Evolutionary conservation across 2,888 invertebrate genomes (phyloP).

Genomic region (Phortica magna): DNA sequence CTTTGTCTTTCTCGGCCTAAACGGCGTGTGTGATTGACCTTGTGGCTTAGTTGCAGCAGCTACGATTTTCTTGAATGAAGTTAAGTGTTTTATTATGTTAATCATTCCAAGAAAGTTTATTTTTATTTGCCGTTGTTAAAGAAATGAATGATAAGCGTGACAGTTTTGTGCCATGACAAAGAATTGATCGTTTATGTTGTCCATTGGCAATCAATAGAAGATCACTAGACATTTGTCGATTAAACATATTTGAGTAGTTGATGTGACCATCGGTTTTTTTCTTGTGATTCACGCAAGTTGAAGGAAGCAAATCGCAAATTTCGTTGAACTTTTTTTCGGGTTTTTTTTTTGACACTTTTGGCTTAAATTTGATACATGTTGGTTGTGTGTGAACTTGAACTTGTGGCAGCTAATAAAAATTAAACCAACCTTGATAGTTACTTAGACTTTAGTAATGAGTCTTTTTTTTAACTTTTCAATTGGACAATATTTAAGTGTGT

Average conservation of each 20-base stretch:
- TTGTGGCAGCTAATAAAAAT: background rate
- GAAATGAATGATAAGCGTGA: background rate
- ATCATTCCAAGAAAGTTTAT: slow-evolving; percentile 65
- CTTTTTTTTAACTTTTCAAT: too few relatives aligned
- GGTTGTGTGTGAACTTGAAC: slow-evolving; percentile 5
- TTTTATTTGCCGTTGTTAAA: too few relatives aligned
- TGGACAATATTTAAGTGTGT: too few relatives aligned
- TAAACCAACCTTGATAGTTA: too few relatives aligned
- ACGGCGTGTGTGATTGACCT: slow-evolving; percentile 11
- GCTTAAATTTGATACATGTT: slow-evolving; percentile 43
- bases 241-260: background rate
- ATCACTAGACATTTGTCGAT: background rate
- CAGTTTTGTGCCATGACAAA: too few relatives aligned
- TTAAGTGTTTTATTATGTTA: slow-evolving; percentile 65
- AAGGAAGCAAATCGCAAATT: background rate
- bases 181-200: too few relatives aligned
- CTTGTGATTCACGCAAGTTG: slow-evolving; percentile 44
- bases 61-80: slow-evolving; percentile 39
- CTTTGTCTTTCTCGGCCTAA: slow-evolving; percentile 30
- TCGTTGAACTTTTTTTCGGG: slow-evolving; percentile 55
- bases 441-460: too few relatives aligned
- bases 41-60: slow-evolving; percentile 16
- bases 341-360: slow-evolving; percentile 34
- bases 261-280: slow-evolving; percentile 62
- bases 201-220: background rate